These are phyloP conservation scores for Norana najaformis DNA, from an alignment of 2,888 invertebrate species.

Conservation along the genomic window DNA sequence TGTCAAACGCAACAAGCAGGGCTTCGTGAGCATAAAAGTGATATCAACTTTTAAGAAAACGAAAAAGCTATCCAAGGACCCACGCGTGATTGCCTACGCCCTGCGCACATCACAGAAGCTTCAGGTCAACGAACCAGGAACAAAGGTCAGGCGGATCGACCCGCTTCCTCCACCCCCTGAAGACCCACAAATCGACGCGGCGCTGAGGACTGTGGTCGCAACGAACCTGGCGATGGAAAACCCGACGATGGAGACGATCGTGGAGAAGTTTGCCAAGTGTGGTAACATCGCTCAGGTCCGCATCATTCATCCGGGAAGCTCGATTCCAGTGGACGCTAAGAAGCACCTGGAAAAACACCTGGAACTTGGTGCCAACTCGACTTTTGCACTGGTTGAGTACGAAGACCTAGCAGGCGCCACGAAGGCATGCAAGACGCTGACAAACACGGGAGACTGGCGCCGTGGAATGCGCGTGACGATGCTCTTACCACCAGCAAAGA, in stretches of 20 bases:
- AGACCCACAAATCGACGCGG: slow-evolving; percentile 84
- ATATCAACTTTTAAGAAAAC: slow-evolving; percentile 93
- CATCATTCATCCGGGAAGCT: slow-evolving; percentile 83
- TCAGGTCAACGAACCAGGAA: slow-evolving; percentile 86
- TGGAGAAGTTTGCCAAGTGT: slow-evolving; percentile 80
- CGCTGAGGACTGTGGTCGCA: slow-evolving; percentile 86
- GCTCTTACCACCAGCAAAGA: slow-evolving; percentile 50
- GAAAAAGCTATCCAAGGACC: slow-evolving; percentile 89
- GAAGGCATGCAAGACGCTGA: slow-evolving; percentile 71
- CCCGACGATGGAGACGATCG: slow-evolving; percentile 86
- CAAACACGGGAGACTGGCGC: slow-evolving; percentile 58
- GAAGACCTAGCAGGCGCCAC: slow-evolving; percentile 83
- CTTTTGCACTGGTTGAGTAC: slow-evolving; percentile 88
- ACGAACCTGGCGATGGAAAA: slow-evolving; percentile 82
- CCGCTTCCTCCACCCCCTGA: slow-evolving; percentile 66
- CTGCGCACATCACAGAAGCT: slow-evolving; percentile 77
- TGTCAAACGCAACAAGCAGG: slow-evolving; percentile 90
- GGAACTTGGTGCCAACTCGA: slow-evolving; percentile 74
- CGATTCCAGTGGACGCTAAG: slow-evolving; percentile 86
- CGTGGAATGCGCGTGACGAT: slow-evolving; percentile 59
- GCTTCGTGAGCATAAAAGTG: slow-evolving; percentile 89
- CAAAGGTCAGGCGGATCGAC: slow-evolving; percentile 82
- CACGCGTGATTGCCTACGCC: slow-evolving; percentile 87
- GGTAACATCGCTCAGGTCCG: slow-evolving; percentile 88
- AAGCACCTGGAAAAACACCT: slow-evolving; percentile 89